phyloP scores from a whole-genome alignment of 2,113 vertebrate genomes.

The Diadophis punctatus region DNA sequence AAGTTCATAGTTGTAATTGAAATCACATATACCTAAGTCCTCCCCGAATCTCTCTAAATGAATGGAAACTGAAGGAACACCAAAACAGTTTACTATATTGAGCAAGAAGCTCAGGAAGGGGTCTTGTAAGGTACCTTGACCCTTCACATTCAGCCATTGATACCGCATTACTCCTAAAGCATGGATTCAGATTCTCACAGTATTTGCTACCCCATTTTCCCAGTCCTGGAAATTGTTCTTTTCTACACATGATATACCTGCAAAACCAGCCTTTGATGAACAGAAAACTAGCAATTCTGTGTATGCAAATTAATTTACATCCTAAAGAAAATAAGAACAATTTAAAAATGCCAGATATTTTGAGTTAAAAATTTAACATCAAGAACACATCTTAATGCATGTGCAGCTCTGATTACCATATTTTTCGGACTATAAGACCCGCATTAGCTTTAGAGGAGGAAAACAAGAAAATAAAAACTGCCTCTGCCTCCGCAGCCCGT shows the following conservation, averaged over 20 bases:
- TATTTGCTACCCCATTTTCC: not conserved
- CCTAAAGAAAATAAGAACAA: not conserved
- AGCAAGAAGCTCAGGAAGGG: not conserved
- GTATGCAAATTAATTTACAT: not conserved
- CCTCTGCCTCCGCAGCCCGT: no score
- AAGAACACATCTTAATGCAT: not conserved
- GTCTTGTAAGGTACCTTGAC: not conserved
- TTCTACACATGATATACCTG: not conserved
- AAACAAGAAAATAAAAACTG: no score
- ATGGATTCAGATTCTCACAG: not conserved
- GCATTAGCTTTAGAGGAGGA: no score
- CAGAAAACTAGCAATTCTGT: not conserved
- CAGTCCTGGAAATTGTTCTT: not conserved
- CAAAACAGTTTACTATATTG: not conserved
- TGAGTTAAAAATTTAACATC: not conserved
- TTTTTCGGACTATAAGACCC: no score
- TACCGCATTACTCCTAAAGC: not conserved
- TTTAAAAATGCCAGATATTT: conserved; percentile 2
- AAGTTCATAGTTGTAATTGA: not conserved
- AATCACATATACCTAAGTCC: not conserved
- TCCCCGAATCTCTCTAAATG: not conserved
- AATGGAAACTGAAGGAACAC: not conserved
- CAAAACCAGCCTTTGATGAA: not conserved
- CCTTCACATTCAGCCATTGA: not conserved
- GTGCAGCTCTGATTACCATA: not conserved